A percentile compares a stretch with the other conserved stretches of the same genome.
Conservation (phyloP, 1,140 invertebrate species). For the Helicoverpa zea region DNA sequence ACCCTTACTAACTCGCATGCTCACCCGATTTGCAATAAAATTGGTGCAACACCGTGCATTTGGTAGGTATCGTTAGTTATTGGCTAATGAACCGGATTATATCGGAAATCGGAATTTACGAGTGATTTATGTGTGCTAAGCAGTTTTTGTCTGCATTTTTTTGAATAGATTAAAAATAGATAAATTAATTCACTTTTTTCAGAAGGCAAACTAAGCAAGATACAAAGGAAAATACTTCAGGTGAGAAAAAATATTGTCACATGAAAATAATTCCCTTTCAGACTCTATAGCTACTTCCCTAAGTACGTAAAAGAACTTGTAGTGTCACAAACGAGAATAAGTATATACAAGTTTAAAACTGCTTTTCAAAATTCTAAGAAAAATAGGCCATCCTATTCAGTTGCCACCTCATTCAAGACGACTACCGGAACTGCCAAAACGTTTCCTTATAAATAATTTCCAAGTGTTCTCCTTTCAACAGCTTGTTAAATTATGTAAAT, state of each 20-base stretch:
- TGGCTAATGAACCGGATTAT: conserved; percentile 1
- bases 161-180: neutral
- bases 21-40: conserved; percentile 1
- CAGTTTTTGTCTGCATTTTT: neutral
- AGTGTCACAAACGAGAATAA: neutral
- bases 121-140: neutral
- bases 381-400: conserved; percentile 27
- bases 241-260: no score
- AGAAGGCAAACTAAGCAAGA: no score
- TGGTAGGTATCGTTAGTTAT: neutral
- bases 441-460: conserved; percentile 32
- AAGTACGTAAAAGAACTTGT: neutral
- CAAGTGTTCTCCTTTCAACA: neutral
- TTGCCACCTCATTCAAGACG: neutral
- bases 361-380: neutral
- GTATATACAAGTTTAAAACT: neutral
- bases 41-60: neutral
- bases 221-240: no score
- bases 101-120: neutral
- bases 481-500: conserved; percentile 13
- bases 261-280: no score
- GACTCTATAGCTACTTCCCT: no score
- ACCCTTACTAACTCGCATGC: neutral
- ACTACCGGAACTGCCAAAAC: conserved; percentile 11
- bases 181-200: no score